These are phyloP conservation scores for Pammene fasciana DNA, from an alignment of 2,888 invertebrate species.

Conservation along the genomic window DNA sequence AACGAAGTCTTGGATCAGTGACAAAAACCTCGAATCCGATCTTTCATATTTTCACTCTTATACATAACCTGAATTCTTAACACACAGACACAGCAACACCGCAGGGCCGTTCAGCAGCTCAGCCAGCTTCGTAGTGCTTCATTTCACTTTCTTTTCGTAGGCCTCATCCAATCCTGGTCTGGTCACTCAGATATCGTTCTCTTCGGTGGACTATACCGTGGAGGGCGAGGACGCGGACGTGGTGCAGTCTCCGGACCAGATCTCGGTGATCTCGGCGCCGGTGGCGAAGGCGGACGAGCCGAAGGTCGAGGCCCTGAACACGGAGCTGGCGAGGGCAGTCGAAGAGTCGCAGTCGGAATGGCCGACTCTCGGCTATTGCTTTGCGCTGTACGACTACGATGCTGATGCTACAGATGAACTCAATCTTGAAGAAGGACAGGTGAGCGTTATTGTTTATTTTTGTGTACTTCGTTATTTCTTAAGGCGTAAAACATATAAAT, in stretches of 20 bases:
- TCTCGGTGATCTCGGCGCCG: conserved; percentile 86
- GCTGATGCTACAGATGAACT: conserved; percentile 95
- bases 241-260: conserved; percentile 88
- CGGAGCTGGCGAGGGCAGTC: conserved; percentile 45
- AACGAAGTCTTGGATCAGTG: no score
- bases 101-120: not conserved
- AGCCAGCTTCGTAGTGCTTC: conserved; percentile 25
- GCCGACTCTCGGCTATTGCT: conserved; percentile 85
- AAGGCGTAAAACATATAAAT: no score
- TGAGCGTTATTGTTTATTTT: conserved; percentile 53
- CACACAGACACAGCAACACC: not conserved
- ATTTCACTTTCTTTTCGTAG: conserved; percentile 49
- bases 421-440: conserved; percentile 95
- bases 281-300: conserved; percentile 72
- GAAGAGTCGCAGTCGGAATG: conserved; percentile 48
- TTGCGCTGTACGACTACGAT: conserved; percentile 97
- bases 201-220: conserved; percentile 96
- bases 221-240: conserved; percentile 90
- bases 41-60: no score
- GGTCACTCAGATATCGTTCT: conserved; percentile 94
- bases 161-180: conserved; percentile 83
- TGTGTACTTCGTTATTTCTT: no score
- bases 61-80: not conserved
- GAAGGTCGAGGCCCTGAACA: conserved; percentile 49
- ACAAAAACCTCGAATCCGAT: no score